phyloP scores from a whole-genome alignment of 2,113 vertebrate species.

The Herpetotheres cachinnans region DNA sequence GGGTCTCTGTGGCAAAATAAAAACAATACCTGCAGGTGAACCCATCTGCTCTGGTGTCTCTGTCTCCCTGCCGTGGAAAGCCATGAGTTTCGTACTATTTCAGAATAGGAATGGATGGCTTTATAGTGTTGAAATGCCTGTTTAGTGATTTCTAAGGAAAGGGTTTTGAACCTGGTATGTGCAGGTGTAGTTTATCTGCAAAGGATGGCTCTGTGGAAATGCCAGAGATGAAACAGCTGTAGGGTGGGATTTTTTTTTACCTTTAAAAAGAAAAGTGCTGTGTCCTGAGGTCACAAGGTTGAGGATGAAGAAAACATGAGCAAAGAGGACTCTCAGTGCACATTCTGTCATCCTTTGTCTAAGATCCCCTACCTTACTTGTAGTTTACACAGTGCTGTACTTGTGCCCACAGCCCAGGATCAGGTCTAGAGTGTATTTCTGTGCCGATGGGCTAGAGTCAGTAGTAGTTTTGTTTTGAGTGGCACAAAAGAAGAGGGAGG shows the following conservation, averaged over 20 bases:
- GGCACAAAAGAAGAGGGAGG: not conserved
- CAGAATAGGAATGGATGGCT: not conserved
- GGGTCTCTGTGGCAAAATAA: slow-evolving; percentile 37
- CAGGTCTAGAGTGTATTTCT: not conserved
- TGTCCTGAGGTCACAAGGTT: not conserved
- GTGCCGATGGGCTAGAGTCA: not conserved
- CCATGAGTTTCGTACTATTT: not conserved
- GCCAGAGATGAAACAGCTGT: not conserved
- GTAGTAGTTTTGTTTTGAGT: not conserved
- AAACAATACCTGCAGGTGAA: not conserved
- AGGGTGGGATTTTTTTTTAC: not conserved
- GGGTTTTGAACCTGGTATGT: not conserved
- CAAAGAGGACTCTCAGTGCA: not conserved
- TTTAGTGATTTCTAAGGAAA: not conserved
- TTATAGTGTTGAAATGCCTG: not conserved
- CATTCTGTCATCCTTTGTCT: not conserved
- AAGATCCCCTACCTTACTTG: not conserved
- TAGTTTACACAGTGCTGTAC: not conserved
- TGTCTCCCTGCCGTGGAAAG: not conserved
- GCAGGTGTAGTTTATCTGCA: not conserved
- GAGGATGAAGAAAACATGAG: not conserved
- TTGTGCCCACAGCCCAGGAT: not conserved
- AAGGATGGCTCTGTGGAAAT: not conserved
- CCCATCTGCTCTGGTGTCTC: not conserved
- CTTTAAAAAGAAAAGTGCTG: not conserved